phyloP scores from a whole-genome alignment of 2,113 vertebrate genomes.

The Tetraodon nigroviridis region DNA sequence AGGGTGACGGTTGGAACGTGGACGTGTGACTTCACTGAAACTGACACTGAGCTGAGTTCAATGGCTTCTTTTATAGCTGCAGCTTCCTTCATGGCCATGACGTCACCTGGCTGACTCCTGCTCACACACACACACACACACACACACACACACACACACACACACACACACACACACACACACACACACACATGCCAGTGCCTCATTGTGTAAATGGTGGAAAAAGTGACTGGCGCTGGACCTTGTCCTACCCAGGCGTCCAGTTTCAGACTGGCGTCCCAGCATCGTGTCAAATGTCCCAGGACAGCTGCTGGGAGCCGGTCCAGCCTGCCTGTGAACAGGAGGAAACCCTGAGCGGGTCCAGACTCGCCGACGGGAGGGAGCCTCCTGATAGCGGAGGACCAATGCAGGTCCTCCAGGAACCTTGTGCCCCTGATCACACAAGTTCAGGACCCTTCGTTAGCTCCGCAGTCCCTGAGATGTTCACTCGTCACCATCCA shows the following conservation, averaged over 20 bases:
- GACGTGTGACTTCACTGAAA: slow-evolving; percentile 53
- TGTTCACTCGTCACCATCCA: no score
- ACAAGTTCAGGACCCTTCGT: no score
- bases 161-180: slow-evolving; percentile 31
- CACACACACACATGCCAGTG: slow-evolving; percentile 43
- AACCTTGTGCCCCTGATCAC: no score
- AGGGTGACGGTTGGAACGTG: slow-evolving; percentile 35
- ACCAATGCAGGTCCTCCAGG: no score
- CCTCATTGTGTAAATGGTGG: slow-evolving; percentile 60
- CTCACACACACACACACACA: slow-evolving; percentile 33
- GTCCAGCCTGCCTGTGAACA: no score
- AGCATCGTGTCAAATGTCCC: slow-evolving; percentile 3
- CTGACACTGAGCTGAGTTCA: slow-evolving; percentile 56
- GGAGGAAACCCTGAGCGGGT: no score
- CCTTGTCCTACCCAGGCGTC: slow-evolving; percentile 33
- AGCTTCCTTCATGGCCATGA: slow-evolving; percentile 68
- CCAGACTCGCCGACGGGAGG: no score
- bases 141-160: slow-evolving; percentile 33
- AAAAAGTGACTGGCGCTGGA: slow-evolving; percentile 59
- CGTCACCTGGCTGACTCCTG: slow-evolving; percentile 63
- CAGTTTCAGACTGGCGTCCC: slow-evolving; percentile 23
- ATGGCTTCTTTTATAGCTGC: slow-evolving; percentile 66
- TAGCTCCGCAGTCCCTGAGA: no score
- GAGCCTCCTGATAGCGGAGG: no score
- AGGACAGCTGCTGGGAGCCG: not conserved